A percentile compares a stretch with the other conserved stretches of the same genome.
phyloP scores from a whole-genome alignment of 2,888 invertebrate species.

The Rugalucina vietnamica region DNA sequence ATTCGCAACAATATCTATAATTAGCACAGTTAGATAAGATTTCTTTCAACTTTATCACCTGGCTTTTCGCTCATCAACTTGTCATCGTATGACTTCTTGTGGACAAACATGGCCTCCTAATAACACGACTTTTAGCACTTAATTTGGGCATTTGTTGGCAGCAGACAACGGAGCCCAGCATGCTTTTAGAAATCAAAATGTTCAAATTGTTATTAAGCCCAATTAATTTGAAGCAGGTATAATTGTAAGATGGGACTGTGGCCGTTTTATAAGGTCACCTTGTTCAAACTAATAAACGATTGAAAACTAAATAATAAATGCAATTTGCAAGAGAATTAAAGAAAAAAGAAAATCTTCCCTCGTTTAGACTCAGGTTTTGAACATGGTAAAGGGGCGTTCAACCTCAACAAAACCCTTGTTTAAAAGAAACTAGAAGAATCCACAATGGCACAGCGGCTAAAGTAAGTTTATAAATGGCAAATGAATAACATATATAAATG shows the following conservation, averaged over 20 bases:
- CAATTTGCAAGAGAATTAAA: no score
- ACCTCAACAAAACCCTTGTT: no score
- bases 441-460: no score
- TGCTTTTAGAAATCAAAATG: slow-evolving; percentile 5
- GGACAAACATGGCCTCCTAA: slow-evolving; percentile 4
- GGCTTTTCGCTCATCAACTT: background rate
- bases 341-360: no score
- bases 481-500: no score
- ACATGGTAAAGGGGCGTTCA: no score
- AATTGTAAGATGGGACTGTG: background rate
- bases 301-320: background rate
- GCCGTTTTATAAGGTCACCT: background rate
- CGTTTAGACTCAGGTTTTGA: no score
- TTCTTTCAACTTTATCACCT: background rate
- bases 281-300: background rate
- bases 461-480: no score
- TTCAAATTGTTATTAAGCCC: slow-evolving; percentile 1
- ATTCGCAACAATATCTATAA: background rate
- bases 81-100: background rate
- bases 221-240: background rate
- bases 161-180: background rate
- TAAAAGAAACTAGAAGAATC: no score
- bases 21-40: background rate
- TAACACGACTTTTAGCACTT: background rate
- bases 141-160: background rate